Evolutionary conservation across 2,113 vertebrate species (phyloP).

Genomic region (Cebidichthys violaceus): DNA sequence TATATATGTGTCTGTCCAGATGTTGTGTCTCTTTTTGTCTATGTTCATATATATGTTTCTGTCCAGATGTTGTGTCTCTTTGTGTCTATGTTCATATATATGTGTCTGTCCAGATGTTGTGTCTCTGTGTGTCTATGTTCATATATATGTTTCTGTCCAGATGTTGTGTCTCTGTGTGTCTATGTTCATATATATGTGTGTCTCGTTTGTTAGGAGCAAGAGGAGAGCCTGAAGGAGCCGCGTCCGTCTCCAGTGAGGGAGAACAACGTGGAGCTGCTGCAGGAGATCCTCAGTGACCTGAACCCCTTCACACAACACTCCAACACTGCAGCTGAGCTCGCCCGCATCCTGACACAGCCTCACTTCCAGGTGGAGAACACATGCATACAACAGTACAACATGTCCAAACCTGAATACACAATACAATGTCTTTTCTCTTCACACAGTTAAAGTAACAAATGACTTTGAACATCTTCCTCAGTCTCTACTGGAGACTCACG

Average conservation of each 20-base stretch:
- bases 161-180: not conserved
- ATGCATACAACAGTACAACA: not conserved
- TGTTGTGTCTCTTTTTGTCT: not conserved
- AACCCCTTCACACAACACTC: constrained; percentile 86
- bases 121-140: not conserved
- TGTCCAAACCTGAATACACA: not conserved
- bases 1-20: not conserved
- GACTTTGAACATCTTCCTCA: constrained; percentile 46
- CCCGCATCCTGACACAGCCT: constrained; percentile 89
- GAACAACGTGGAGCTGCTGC: constrained; percentile 94
- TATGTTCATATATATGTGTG: not conserved
- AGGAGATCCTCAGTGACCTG: constrained; percentile 94
- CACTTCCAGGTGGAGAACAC: constrained; percentile 90
- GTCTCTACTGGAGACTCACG: constrained; percentile 96
- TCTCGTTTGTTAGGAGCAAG: constrained; percentile 84
- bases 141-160: not conserved
- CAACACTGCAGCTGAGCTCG: constrained; percentile 87
- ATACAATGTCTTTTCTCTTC: not conserved
- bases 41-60: not conserved
- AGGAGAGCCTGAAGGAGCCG: constrained; percentile 89
- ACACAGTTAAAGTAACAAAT: not conserved
- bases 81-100: no score
- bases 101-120: not conserved
- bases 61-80: not conserved
- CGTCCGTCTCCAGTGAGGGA: constrained; percentile 91